Evolutionary conservation across 2,888 invertebrate genomes (phyloP), one percentile per base, ranked within the genome.

Genomic region (Heliconius ethilla): DNA sequence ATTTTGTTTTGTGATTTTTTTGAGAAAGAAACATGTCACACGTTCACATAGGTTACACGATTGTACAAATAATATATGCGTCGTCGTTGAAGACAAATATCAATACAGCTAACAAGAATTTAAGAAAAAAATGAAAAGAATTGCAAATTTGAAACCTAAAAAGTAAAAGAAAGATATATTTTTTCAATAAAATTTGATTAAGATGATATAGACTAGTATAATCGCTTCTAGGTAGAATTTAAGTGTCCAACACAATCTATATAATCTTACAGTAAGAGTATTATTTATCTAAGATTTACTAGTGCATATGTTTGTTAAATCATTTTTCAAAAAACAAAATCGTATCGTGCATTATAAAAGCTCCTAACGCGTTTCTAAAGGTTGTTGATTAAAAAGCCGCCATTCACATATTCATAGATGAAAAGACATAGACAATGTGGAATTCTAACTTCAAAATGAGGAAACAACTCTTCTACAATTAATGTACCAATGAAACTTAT

Each of bases 301-400:
- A 63, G 15, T 59, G 1, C 1, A 59, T 59, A 59, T 59, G 51
- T 63, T 63, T 13, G 5, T 27, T 27, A 27, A 15, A 27, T 15
- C 0, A 63, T 63, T 63, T 27, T 27, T 11, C 27, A 63, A 10
- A n/a, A 11, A 55, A 67, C 40, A 55, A 59, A 11, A 55, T 75
- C 75, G 75, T 75, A 22, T 75, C 74, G 74, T 62, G 7, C 15
- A 25, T 13, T n/a, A 45, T 37, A 45, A 65, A 63, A 29, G 65
- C 63, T 74, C 74, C 5, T 63, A 27, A 74, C 65, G 55, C 72
- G 55, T 66, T 77, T 77, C 37, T 51, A 73, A 77, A 74, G 55
- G 72, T 66, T 59, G 62, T 77, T 72, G 63, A 77, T 77, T 76
- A 77, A 66, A 76, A 70, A 66, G 51, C 63, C 55, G 63, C 40